These are phyloP conservation scores for Boloria selene DNA, from an alignment of 2,888 invertebrate species.

Conservation along the genomic window DNA sequence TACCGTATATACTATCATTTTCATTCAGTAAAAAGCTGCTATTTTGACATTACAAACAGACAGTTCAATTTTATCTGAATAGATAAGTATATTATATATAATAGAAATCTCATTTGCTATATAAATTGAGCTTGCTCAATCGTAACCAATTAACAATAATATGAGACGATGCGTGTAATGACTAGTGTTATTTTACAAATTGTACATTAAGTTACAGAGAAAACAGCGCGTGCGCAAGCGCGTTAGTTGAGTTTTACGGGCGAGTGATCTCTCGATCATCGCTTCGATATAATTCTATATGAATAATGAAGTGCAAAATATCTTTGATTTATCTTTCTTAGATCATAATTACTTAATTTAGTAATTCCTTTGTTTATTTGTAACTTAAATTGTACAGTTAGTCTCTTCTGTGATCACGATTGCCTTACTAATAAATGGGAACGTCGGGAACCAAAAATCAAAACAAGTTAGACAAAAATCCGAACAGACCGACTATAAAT, in stretches of 20 bases:
- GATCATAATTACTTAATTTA: neutral
- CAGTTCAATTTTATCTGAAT: no score
- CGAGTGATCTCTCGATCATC: conserved; percentile 21
- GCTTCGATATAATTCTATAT: neutral
- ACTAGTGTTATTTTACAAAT: conserved; percentile 23
- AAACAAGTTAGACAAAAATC: no score
- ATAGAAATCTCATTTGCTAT: no score
- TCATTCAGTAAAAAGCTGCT: no score
- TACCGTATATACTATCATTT: no score
- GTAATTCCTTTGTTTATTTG: no score
- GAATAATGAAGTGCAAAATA: conserved; percentile 8
- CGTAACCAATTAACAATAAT: conserved; percentile 26
- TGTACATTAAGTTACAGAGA: conserved; percentile 19
- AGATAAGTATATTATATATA: neutral
- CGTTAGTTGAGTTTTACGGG: conserved; percentile 18
- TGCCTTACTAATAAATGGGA: no score
- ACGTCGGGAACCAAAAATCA: no score
- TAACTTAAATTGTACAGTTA: neutral
- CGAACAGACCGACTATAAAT: no score
- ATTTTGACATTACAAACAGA: no score
- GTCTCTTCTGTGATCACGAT: neutral
- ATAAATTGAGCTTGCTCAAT: conserved; percentile 2
- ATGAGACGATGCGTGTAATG: conserved; percentile 9
- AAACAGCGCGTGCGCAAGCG: conserved; percentile 20
- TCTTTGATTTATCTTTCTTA: neutral